A percentile compares a stretch with the other conserved stretches of the same genome.
phyloP scores from a whole-genome alignment of 2,113 vertebrate genomes.

The Pao palembangensis region DNA sequence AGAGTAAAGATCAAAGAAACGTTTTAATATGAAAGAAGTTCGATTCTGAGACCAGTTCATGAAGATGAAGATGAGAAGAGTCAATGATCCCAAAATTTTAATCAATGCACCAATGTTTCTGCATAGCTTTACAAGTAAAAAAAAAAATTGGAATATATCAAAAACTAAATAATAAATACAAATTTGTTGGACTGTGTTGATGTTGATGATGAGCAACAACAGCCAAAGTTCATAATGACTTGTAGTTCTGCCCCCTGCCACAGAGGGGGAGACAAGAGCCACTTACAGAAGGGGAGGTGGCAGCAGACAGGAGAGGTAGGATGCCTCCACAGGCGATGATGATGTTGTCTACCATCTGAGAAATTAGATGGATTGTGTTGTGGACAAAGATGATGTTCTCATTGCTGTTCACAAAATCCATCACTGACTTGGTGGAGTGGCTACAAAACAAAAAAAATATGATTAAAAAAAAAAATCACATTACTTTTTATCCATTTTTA shows the following conservation, averaged over 20 bases:
- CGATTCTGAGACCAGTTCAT: constrained; percentile 20
- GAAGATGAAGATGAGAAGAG: constrained; percentile 24
- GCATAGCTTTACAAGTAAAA: background rate
- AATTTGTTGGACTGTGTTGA: background rate
- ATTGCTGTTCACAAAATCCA: constrained; percentile 99
- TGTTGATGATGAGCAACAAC: background rate
- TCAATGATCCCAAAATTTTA: constrained; percentile 6
- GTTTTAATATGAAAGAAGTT: constrained; percentile 26
- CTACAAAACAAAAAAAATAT: constrained; percentile 61
- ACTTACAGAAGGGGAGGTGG: constrained; percentile 99
- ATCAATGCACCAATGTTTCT: background rate
- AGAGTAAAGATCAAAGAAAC: constrained; percentile 31
- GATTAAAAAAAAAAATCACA: background rate
- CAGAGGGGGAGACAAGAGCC: constrained; percentile 61
- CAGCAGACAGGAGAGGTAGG: constrained; percentile 93
- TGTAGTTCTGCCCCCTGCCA: constrained; percentile 56
- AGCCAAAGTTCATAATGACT: constrained; percentile 7
- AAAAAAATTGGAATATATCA: background rate
- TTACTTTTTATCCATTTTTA: background rate
- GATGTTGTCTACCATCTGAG: constrained; percentile 99
- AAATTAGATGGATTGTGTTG: constrained; percentile 99
- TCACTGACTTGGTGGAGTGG: constrained; percentile 98
- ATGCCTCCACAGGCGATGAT: constrained; percentile 99
- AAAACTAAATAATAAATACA: background rate
- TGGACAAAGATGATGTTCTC: constrained; percentile 99